Evolutionary conservation across 2,888 invertebrate species (phyloP).

Genomic region (Cryptocheilus praepositus): DNA sequence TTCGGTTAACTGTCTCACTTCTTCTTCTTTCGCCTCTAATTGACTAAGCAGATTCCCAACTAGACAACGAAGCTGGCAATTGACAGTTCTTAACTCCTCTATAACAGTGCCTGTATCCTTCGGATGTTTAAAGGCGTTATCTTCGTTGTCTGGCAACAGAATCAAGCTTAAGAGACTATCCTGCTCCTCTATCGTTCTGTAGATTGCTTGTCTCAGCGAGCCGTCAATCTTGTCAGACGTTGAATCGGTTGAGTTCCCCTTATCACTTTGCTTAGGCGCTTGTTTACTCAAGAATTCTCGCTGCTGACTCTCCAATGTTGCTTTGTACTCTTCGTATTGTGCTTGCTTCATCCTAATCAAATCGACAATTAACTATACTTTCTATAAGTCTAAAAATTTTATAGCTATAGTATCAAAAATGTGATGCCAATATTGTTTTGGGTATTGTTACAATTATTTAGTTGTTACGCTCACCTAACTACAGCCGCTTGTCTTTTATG

Average conservation of each 20-base stretch:
- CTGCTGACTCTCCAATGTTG: constrained; percentile 62
- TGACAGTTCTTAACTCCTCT: constrained; percentile 82
- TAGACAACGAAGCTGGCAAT: constrained; percentile 79
- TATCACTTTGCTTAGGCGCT: constrained; percentile 55
- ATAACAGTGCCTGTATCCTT: constrained; percentile 80
- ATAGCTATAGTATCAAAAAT: too few species aligned
- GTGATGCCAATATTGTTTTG: too few species aligned
- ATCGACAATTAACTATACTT: constrained; percentile 13
- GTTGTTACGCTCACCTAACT: constrained; percentile 57
- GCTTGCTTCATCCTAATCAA: constrained; percentile 69
- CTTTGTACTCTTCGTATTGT: constrained; percentile 68
- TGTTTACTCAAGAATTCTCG: constrained; percentile 58
- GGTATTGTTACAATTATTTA: background rate
- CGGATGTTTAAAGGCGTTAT: constrained; percentile 76
- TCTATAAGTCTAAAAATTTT: background rate
- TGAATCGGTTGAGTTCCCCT: constrained; percentile 43
- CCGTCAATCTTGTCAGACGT: constrained; percentile 53
- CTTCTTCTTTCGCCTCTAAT: constrained; percentile 81
- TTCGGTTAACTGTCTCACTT: constrained; percentile 79
- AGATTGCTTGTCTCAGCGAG: constrained; percentile 75
- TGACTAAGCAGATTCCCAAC: constrained; percentile 80
- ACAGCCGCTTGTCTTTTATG: constrained; percentile 81
- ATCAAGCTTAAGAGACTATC: constrained; percentile 76
- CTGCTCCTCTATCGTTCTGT: constrained; percentile 82
- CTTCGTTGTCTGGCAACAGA: constrained; percentile 49